phyloP scores from a whole-genome alignment of 2,113 vertebrate genomes.

The Pseudopodoces humilis region DNA sequence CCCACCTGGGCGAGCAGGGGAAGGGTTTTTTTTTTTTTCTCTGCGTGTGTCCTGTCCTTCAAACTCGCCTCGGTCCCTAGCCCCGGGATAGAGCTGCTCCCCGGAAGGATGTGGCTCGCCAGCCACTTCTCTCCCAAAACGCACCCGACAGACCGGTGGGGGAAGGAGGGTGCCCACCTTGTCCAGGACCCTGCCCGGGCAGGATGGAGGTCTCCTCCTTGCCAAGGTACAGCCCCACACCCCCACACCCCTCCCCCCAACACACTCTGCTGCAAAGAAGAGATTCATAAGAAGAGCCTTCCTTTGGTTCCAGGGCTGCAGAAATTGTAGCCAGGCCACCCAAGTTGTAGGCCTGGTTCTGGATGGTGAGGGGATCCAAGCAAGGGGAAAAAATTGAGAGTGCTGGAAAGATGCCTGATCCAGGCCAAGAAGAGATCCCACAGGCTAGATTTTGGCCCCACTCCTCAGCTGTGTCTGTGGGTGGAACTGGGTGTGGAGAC shows the following conservation, averaged over 20 bases:
- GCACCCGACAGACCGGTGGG: neutral
- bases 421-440: neutral
- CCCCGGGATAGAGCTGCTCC: neutral
- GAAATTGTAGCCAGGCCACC: neutral
- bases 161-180: neutral
- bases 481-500: neutral
- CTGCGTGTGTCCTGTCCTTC: neutral
- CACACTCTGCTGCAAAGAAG: neutral
- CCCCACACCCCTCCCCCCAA: too few relatives aligned
- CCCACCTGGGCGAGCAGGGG: neutral
- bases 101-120: conserved; percentile 16
- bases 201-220: too few relatives aligned
- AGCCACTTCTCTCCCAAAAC: neutral
- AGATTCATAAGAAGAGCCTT: neutral
- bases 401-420: neutral
- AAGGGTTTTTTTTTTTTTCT: neutral
- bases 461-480: neutral
- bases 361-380: neutral
- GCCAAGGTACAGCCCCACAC: neutral
- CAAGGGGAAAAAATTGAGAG: neutral
- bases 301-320: neutral
- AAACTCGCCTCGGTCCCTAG: neutral
- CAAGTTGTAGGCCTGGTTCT: neutral
- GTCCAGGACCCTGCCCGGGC: neutral
- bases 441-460: neutral